Evolutionary conservation across 2,797 vertebrate species (phyloP).

Genomic region (Anguilla pacifica): DNA sequence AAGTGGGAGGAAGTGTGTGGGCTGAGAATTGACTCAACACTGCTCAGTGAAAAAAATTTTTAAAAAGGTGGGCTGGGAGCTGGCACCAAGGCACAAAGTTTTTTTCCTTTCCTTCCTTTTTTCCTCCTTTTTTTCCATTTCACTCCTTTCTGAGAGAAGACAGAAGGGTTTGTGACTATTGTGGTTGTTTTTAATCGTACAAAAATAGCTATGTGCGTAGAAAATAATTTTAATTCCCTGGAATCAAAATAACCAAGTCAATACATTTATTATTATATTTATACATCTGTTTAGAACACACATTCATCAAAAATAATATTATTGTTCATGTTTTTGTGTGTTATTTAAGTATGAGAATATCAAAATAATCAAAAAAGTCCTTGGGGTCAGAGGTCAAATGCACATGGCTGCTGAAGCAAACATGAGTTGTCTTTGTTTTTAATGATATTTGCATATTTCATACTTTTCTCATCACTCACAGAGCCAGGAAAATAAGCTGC

Average conservation of each 20-base stretch:
- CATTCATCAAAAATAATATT: neutral
- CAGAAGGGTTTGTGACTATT: neutral
- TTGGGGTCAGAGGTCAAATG: conserved; percentile 47
- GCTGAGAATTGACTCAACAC: conserved; percentile 83
- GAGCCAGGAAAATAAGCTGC: conserved; percentile 80
- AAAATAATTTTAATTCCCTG: neutral
- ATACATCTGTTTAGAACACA: neutral
- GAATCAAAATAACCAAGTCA: neutral
- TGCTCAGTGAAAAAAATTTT: conserved; percentile 72
- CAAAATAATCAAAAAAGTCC: conserved; percentile 45
- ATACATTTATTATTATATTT: neutral
- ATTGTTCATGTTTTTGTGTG: neutral
- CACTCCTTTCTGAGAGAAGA: conserved; percentile 38
- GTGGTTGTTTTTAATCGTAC: neutral
- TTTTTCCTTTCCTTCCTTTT: conserved; percentile 16
- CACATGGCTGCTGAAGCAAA: conserved; percentile 9
- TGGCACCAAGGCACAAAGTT: conserved; percentile 63
- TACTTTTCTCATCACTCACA: conserved; percentile 51
- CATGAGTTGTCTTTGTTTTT: conserved; percentile 49
- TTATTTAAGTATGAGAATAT: neutral
- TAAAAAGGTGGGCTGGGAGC: conserved; percentile 81
- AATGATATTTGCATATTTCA: neutral
- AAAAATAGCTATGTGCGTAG: conserved; percentile 26
- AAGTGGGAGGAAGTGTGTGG: conserved; percentile 78
- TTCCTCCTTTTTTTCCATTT: conserved; percentile 36